A percentile compares a stretch with the other conserved stretches of the same genome.
phyloP scores from a whole-genome alignment of 1,140 invertebrate genomes.

The Cotesia vestalis region DNA sequence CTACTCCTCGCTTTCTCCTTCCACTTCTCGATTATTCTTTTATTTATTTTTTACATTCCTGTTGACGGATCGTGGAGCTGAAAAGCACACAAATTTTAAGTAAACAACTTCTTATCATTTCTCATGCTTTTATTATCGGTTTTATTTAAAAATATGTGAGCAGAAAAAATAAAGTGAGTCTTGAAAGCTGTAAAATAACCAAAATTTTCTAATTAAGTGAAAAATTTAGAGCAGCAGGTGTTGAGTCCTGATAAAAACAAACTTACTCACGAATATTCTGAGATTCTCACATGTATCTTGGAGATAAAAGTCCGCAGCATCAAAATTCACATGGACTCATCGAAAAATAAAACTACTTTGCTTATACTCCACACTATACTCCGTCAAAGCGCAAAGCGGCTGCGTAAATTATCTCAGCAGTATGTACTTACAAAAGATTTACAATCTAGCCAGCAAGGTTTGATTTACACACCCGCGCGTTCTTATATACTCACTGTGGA shows the following conservation, averaged over 20 bases:
- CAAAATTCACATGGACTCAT: slow-evolving; percentile 36
- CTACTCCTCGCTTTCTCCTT: not conserved
- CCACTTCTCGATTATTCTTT: not conserved
- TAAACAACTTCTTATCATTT: not conserved
- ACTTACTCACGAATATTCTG: not conserved
- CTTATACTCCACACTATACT: not conserved
- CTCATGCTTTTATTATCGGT: too few species aligned
- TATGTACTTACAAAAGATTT: slow-evolving; percentile 65
- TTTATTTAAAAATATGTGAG: too few species aligned
- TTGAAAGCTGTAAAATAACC: not conserved
- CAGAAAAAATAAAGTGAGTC: too few species aligned
- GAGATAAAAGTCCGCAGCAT: slow-evolving; percentile 22
- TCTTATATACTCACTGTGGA: slow-evolving; percentile 39
- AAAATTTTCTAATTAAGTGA: not conserved
- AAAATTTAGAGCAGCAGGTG: not conserved
- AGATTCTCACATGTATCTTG: slow-evolving; percentile 11
- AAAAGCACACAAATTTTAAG: not conserved
- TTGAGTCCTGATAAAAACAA: not conserved
- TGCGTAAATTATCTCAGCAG: slow-evolving; percentile 63
- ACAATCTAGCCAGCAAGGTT: slow-evolving; percentile 59
- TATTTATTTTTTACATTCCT: not conserved
- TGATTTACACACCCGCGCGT: slow-evolving; percentile 60
- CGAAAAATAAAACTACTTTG: slow-evolving; percentile 42
- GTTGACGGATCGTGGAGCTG: slow-evolving; percentile 19
- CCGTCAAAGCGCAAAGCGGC: slow-evolving; percentile 51